A percentile compares a stretch with the other conserved stretches of the same genome.
Conservation (phyloP, 2,888 invertebrate species). For the Rotaria magnacalcarata region DNA sequence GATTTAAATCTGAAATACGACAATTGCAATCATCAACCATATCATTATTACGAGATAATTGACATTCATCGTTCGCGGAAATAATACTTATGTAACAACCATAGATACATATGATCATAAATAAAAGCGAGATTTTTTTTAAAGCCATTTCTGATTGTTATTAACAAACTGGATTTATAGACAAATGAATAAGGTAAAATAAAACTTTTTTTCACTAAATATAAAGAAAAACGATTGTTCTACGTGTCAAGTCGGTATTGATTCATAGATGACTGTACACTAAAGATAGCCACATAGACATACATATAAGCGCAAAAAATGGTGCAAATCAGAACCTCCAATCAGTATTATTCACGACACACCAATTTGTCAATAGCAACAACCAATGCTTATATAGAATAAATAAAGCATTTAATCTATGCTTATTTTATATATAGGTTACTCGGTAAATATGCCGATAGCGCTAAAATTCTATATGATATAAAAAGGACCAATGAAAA, state of each 20-base stretch:
- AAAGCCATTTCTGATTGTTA: neutral
- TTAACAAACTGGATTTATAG: neutral
- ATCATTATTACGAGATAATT: slow-evolving; percentile 64
- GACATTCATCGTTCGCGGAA: neutral
- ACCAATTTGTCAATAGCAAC: neutral
- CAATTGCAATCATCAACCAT: slow-evolving; percentile 90
- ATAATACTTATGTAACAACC: neutral
- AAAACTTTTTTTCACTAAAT: too few species aligned
- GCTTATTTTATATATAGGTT: too few species aligned
- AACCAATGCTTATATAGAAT: neutral
- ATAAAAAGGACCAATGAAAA: neutral
- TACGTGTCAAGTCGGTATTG: neutral
- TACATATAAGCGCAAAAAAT: too few species aligned
- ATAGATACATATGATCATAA: neutral
- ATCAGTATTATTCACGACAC: neutral
- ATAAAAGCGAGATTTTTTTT: neutral
- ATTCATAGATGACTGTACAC: neutral
- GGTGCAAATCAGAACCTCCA: neutral
- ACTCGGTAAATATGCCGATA: neutral
- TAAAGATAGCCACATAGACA: too few species aligned
- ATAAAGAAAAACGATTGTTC: too few species aligned
- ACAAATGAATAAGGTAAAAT: too few species aligned
- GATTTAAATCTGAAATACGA: slow-evolving; percentile 84
- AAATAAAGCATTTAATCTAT: neutral
- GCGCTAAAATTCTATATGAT: neutral